Percentiles rank a stretch among this genome's conserved stretches.
Conservation (phyloP, 2,797 vertebrate species). For the Numenius phaeopus region DNA sequence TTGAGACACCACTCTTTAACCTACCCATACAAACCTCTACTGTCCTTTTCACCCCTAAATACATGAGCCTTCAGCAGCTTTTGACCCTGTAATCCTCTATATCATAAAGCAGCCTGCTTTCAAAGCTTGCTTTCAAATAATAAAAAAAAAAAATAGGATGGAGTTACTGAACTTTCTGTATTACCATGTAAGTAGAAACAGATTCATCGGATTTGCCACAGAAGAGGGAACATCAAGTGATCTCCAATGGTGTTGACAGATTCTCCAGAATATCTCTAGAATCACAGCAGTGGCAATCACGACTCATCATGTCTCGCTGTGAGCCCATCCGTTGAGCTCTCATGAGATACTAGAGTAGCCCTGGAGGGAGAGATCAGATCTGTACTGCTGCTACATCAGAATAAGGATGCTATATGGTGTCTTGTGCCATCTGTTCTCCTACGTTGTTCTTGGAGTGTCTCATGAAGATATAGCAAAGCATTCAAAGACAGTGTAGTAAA, state of each 20-base stretch:
- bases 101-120: neutral
- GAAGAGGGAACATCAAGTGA: neutral
- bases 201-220: neutral
- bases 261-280: neutral
- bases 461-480: neutral
- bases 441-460: neutral
- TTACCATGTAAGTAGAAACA: neutral
- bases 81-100: neutral
- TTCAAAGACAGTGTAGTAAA: neutral
- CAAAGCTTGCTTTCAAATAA: neutral
- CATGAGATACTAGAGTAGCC: neutral
- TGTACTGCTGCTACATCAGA: neutral
- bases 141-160: neutral
- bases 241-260: neutral
- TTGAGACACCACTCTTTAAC: neutral
- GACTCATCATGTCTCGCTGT: neutral
- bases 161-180: neutral
- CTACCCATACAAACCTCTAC: neutral
- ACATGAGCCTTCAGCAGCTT: neutral
- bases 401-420: neutral
- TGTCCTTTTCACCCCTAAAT: neutral
- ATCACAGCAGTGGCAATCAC: neutral
- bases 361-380: neutral
- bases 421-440: neutral
- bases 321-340: neutral